A percentile compares a stretch with the other conserved stretches of the same genome.
phyloP scores from a whole-genome alignment of 2,113 vertebrate species.

The Aspiorhynchus laticeps region DNA sequence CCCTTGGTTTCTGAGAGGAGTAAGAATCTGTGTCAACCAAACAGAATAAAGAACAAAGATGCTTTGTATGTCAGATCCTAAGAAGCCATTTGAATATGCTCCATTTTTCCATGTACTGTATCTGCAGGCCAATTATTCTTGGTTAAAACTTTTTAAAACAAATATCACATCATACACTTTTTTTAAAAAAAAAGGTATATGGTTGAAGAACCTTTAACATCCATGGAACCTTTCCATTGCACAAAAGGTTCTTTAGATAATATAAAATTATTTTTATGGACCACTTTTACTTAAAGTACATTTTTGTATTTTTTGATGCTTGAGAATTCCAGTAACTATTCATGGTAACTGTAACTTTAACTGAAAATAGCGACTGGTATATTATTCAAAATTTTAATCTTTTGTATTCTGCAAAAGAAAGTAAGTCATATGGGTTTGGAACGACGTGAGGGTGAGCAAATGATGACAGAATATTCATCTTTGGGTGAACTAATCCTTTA shows the following conservation, averaged over 20 bases:
- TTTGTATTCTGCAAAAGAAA: not conserved
- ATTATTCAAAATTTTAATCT: not conserved
- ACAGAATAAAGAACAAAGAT: conserved; percentile 32
- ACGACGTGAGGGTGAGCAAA: not conserved
- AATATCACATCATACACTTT: not conserved
- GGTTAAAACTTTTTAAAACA: not conserved
- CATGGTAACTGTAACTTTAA: not conserved
- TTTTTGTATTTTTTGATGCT: not conserved
- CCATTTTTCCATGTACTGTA: not conserved
- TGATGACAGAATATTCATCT: conserved; percentile 3
- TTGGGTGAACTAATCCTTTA: conserved; percentile 23
- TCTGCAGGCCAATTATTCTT: conserved; percentile 28
- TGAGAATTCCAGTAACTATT: not conserved
- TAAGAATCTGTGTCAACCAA: not conserved
- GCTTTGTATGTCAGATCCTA: not conserved
- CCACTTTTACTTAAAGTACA: not conserved
- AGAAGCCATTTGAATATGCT: conserved; percentile 4
- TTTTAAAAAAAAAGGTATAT: not conserved
- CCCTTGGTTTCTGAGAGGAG: conserved; percentile 8
- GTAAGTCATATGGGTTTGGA: not conserved
- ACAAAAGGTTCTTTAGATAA: no score
- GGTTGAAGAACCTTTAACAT: no score
- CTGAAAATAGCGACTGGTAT: not conserved
- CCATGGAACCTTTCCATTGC: no score
- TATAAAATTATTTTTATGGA: not conserved